Evolutionary conservation across 2,113 vertebrate genomes (phyloP), one percentile per base, ranked within the genome.

Genomic region (Scophthalmus maximus): DNA sequence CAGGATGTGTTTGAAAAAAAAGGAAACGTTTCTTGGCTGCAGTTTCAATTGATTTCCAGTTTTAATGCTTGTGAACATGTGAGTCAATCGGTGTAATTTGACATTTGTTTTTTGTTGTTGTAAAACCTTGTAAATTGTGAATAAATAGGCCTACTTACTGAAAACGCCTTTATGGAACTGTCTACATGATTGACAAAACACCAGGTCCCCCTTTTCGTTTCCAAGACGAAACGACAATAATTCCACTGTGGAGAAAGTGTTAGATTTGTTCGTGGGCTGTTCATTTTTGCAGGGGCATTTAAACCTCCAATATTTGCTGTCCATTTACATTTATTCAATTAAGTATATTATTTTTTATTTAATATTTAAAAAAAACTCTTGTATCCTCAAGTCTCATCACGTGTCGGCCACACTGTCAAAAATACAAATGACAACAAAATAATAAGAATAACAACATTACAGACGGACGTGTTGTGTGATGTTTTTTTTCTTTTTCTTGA

Each of bases 81-180:
- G 92, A 91, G 87, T 92, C 91, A 79, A 86, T 92, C 91, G 83
- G 82, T 95, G 94, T 94, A 90, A 86, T 91, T 91, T 91, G 88
- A 82, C n/a, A 83, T 91, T 93, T 89, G 73, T 87, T 76, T n/a
- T 94, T 90, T 94, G 94, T 95, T 94, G 92, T 95, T 91, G 90
- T 92, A 90, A 95, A 94, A 34, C 94, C 95, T 89, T 98, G 96
- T 97, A 95, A 93, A 96, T 94, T 95, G 95, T 97, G 94, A 95
- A 94, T 93, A 94, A 91, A 95, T 95, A 95, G 95, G 86, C 84
- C 86, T 86, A 95, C 17, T n/a, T n/a, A n/a, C 91, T 86, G 83
- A 73, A 90, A 83, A 76, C 74, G 90, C 84, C 3, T 90, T 78
- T 83, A 89, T 81, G 90, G 82, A 93, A 93, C 87, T 92, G 88